phyloP scores from a whole-genome alignment of 1,140 invertebrate genomes.

The Vanessa tameamea region DNA sequence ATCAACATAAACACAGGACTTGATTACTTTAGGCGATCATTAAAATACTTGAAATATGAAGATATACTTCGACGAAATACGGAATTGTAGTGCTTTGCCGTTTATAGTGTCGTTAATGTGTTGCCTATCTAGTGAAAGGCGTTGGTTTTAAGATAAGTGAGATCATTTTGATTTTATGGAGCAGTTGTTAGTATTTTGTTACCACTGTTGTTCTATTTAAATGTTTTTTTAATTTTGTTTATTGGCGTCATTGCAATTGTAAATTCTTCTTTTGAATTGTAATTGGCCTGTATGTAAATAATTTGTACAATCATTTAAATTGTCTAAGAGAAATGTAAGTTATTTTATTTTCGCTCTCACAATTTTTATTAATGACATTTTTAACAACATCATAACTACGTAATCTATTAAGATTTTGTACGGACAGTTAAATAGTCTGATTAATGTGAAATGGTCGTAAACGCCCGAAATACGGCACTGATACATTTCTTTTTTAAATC shows the following conservation, averaged over 20 bases:
- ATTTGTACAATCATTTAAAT: too few relatives aligned
- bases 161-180: constrained; percentile 33
- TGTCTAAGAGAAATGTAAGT: too few relatives aligned
- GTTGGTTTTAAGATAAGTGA: constrained; percentile 29
- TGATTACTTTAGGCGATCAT: constrained; percentile 44
- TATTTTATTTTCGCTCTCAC: too few relatives aligned
- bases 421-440: too few relatives aligned
- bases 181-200: constrained; percentile 32
- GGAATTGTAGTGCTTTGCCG: constrained; percentile 33
- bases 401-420: too few relatives aligned
- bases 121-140: constrained; percentile 40
- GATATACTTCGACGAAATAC: constrained; percentile 39
- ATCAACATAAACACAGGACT: constrained; percentile 44
- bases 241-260: not conserved
- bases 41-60: constrained; percentile 48
- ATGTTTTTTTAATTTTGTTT: not conserved
- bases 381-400: too few relatives aligned
- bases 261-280: not conserved
- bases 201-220: constrained; percentile 2
- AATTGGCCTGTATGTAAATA: too few relatives aligned
- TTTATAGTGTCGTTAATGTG: constrained; percentile 36
- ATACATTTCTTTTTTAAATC: too few relatives aligned
- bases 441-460: too few relatives aligned
- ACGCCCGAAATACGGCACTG: too few relatives aligned
- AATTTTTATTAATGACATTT: too few relatives aligned